A percentile compares a stretch with the other conserved stretches of the same genome.
phyloP scores from a whole-genome alignment of 2,113 vertebrate species.

The Callospermophilus lateralis region DNA sequence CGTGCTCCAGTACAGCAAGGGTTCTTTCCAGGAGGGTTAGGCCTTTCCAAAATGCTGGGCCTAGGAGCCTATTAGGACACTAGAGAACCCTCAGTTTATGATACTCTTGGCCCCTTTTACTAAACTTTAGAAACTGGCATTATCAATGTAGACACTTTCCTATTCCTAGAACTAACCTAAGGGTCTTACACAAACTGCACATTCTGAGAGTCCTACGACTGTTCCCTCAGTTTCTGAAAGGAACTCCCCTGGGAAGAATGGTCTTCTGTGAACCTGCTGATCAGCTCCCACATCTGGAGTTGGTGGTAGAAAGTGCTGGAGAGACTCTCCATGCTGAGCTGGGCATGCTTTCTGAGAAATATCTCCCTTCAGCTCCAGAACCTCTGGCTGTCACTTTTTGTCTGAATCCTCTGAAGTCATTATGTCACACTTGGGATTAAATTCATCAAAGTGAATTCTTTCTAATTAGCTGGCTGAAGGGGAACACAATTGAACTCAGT shows the following conservation, averaged over 20 bases:
- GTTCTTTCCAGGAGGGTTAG: not conserved
- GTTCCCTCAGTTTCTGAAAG: conserved; percentile 46
- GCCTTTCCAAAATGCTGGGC: not conserved
- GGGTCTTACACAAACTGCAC: not conserved
- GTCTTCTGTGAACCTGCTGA: conserved; percentile 36
- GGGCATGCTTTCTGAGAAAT: conserved; percentile 57
- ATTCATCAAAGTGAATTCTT: conserved; percentile 58
- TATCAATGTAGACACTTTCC: not conserved
- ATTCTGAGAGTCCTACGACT: conserved; percentile 1
- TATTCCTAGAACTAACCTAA: conserved; percentile 35
- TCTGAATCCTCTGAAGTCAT: conserved; percentile 13
- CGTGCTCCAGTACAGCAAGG: not conserved
- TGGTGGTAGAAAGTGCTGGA: conserved; percentile 20
- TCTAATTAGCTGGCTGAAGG: conserved; percentile 49
- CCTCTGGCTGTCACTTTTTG: conserved; percentile 56
- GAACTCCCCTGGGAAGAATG: conserved; percentile 28
- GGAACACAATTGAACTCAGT: conserved; percentile 32
- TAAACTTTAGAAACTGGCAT: not conserved
- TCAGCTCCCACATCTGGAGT: not conserved
- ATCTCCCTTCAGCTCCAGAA: not conserved
- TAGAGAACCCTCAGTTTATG: not conserved
- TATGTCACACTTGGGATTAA: conserved; percentile 44
- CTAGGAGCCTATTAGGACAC: not conserved
- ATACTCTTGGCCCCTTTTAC: not conserved
- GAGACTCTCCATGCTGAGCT: not conserved